Evolutionary conservation across 2,113 vertebrate species (phyloP), one percentile per base, ranked within the genome.

Genomic region (Euleptes europaea): DNA sequence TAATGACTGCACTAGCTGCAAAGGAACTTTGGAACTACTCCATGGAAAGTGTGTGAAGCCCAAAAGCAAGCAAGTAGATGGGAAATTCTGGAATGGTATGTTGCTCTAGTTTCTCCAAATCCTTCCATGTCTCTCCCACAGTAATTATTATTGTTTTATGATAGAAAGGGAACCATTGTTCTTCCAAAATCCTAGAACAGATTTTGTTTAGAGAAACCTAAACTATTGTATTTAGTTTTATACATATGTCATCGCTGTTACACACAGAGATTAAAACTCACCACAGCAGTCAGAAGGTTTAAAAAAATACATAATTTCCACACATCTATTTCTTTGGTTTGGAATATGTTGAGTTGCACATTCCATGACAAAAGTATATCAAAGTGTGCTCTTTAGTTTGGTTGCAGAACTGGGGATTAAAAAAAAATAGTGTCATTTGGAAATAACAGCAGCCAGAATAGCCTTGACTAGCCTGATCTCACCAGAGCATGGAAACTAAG

Each of bases 1-100:
- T 8, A 44, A 96, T 0, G 93, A 97, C 84, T 99, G 98, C 23
- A 97, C 97, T 88, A 90, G 94, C 2, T 99, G 98, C 84, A 88
- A 80, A 75, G 88, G 78, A 0, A 86, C 51, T 4, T 86, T 96
- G 80, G 92, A 80, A 0, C 92, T 97, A 31, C 84, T 42, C 6
- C 38, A 11, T 0, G 97, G 98, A 0, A 91, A 91, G 5, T 99
- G 98, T 76, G 40, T 91, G 40, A 93, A 33, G 15, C 31, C 47
- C 23, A 23, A 42, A 69, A 81, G 82, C 54, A 19, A 12, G 51
- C 95, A 92, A 40, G 17, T 38, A 3, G 78, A 80, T 23, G 92
- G 88, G 57, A 91, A 88, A 35, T 96, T 97, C 89, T 93, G 92
- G 92, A 96, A 94, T 1, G 85, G 98, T 99, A 96, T 5, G 96